phyloP scores from a whole-genome alignment of 2,888 invertebrate genomes.

The Trissoscelio sp. region DNA sequence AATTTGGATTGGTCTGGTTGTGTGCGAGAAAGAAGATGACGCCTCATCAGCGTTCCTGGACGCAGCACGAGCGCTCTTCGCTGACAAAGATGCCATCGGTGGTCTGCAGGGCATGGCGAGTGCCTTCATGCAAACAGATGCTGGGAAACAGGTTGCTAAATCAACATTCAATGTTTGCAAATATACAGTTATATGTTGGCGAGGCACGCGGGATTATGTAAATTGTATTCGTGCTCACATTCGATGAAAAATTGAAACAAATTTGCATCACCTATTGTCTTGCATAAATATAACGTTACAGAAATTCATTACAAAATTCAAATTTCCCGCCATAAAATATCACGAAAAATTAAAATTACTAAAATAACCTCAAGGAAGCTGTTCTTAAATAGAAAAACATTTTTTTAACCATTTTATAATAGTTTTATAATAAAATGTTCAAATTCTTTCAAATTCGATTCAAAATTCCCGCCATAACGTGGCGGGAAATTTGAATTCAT shows the following conservation, averaged over 20 bases:
- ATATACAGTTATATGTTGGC: slow-evolving; percentile 46
- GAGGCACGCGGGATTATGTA: slow-evolving; percentile 30
- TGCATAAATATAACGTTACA: too few species aligned
- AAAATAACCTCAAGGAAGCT: too few species aligned
- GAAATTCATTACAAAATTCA: too few species aligned
- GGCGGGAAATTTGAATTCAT: too few species aligned
- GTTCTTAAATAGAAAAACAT: too few species aligned
- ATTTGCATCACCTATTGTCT: slow-evolving; percentile 41
- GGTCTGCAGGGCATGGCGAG: slow-evolving; percentile 88
- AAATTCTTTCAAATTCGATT: too few species aligned
- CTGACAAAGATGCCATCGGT: slow-evolving; percentile 85
- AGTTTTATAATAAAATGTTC: too few species aligned
- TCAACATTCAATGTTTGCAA: slow-evolving; percentile 50
- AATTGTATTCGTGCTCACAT: slow-evolving; percentile 29
- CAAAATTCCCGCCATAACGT: too few species aligned
- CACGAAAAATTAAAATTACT: too few species aligned
- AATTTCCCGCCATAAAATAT: too few species aligned
- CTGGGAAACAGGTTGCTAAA: slow-evolving; percentile 85
- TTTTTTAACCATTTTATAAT: too few species aligned
- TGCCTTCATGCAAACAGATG: slow-evolving; percentile 88
- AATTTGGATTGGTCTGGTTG: slow-evolving; percentile 72
- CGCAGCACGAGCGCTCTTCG: slow-evolving; percentile 88
- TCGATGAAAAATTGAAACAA: slow-evolving; percentile 20
- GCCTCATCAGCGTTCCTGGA: slow-evolving; percentile 88
- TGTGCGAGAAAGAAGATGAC: slow-evolving; percentile 82